Conservation (phyloP, 2,888 invertebrate species). For the Branchellion lobata region DNA sequence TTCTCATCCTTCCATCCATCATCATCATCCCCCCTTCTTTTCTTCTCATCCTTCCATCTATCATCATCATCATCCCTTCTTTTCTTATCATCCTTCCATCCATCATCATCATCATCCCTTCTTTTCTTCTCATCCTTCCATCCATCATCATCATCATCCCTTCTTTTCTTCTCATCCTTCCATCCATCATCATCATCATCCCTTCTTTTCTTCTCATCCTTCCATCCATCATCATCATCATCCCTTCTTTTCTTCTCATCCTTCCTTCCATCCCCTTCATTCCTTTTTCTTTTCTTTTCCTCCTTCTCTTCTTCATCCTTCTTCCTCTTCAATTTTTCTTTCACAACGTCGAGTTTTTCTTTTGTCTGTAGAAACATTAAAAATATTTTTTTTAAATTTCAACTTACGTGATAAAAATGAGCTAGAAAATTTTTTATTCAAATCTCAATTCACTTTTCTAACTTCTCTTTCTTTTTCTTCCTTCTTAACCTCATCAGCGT, state of each 20-base stretch:
- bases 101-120: slow-evolving; percentile 12
- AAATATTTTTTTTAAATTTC: too few species aligned
- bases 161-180: slow-evolving; percentile 11
- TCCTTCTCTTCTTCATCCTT: background rate
- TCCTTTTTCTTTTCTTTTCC: background rate
- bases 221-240: slow-evolving; percentile 7
- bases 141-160: background rate
- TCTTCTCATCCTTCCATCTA: background rate
- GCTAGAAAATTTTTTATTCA: too few species aligned
- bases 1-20: slow-evolving; percentile 21
- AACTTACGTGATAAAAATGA: too few species aligned
- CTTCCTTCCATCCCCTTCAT: slow-evolving; percentile 52
- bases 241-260: slow-evolving; percentile 41
- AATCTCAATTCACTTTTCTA: too few species aligned
- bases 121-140: background rate
- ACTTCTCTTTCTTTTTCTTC: too few species aligned
- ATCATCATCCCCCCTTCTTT: background rate
- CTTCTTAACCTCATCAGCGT: too few species aligned
- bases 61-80: background rate
- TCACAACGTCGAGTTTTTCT: background rate
- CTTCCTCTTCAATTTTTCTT: slow-evolving; percentile 25
- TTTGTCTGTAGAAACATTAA: background rate
- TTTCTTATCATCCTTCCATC: background rate
- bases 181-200: slow-evolving; percentile 33
- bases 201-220: slow-evolving; percentile 26